Base-by-base conservation (phyloP, 2,113 vertebrate species). In the Speoplatyrhinus poulsoni region DNA sequence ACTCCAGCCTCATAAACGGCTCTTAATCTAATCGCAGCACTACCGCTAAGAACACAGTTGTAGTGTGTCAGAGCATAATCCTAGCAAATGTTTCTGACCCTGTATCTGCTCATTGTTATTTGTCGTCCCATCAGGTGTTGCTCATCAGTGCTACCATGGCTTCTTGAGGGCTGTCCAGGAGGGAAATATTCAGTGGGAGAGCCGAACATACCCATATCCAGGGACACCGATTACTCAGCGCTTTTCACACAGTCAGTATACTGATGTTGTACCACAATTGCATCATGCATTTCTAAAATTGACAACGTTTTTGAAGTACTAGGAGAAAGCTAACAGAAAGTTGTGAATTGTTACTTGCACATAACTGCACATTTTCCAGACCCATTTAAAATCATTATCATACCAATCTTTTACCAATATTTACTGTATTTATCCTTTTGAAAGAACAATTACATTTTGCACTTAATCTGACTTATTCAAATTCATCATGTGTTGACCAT, bases 161-260 rank as follows among this genome's bases (percentile, higher is more conserved):
- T 99, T 99, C 76, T 94, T 99, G 90, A 96, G 95, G 85, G 96
- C 97, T 0, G 91, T 99, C 72, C 97, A 98, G 82, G 97, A 98
- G 66, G 98, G 98, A 68, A 96, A 96, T 61, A 98, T 99, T 67
- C 97, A 99, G 83, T 99, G 98, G 98, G 97, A 99, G 90, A 99
- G 97, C 85, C 95, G 98, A 46, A 99, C 96, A 1, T 99, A 98
- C 60, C 97, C 98, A 12, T 99, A 99, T 80, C 97, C 98, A 0
- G 98, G 98, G 79, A 99, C 98, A 9, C 97, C 98, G 1, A 99
- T 99, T 82, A 98, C 98, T 0, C 98, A 99, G 63, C 95, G 98
- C 74, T 99, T 99, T 88, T 99, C 97, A 0, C 97, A 99, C 93
- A 99, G 98, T 99, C 79, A 96, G 96, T 96, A 81, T 62, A 67